Evolutionary conservation across 2,888 invertebrate genomes (phyloP), one percentile per base, ranked within the genome.

Genomic region (Aelia acuminata): DNA sequence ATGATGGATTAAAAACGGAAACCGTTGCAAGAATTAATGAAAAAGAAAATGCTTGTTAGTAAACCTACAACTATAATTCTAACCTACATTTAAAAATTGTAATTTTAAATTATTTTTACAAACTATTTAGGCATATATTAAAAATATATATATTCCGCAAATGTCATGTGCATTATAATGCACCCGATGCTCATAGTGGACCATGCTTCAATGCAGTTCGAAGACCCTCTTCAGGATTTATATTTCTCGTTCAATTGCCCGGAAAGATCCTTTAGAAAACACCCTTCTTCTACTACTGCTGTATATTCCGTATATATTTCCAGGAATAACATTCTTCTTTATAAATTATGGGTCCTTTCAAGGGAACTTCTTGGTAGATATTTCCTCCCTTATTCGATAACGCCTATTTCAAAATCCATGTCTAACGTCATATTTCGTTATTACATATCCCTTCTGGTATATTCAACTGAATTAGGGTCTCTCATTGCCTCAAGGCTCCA

Each of bases 241-340:
- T 70, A 43, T 43, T 80, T 80, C 11, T 22, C 39, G 43, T n/a
- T 80, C 80, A 80, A 80, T 80, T 80, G 80, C 80, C 39, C 80
- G 80, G 39, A 80, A 39, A 70, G 63, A 35, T 70, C 63, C 63
- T 70, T 70, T 70, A 70, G 63, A 70, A 70, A 70, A 70, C 63
- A 70, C 63, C 63, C 63, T 70, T 70, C 63, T 70, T 35, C 63
- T 70, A 70, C 31, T 70, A 70, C 31, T 70, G 20, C 63, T 35
- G 18, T 70, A 26, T 35, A 70, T 70, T 70, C 63, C 63, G 31
- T 70, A 70, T 70, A 70, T 70, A 70, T 70, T 70, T 70, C 63
- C 63, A 35, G 63, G 31, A 70, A 70, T 70, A 70, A 70, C 63
- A 70, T 70, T 20, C 63, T 70, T 70, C 63, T 70, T 70, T 20